Evolutionary conservation across 1,140 invertebrate species (phyloP).

Genomic region (Trichonephila inaurata): DNA sequence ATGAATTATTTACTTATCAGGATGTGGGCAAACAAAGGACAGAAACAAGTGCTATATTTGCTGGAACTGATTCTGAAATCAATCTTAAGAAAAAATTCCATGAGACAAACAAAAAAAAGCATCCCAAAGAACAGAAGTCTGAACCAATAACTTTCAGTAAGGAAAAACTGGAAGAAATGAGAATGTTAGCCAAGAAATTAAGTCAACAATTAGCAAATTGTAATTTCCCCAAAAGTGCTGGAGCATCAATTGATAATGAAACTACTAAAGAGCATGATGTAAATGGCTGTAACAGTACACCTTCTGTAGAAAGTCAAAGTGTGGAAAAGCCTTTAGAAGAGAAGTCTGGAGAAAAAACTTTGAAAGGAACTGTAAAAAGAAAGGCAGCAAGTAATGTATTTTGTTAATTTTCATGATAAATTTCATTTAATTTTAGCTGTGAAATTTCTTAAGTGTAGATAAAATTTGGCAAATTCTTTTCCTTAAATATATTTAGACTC

Average conservation of each 20-base stretch:
- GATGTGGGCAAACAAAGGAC: slow-evolving; percentile 82
- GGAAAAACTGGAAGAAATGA: slow-evolving; percentile 82
- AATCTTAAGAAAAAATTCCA: slow-evolving; percentile 78
- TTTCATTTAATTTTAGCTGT: too few relatives aligned
- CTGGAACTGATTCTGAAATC: slow-evolving; percentile 85
- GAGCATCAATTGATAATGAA: background rate
- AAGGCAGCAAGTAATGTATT: slow-evolving; percentile 38
- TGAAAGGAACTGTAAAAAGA: background rate
- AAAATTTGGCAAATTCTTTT: background rate
- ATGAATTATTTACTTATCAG: slow-evolving; percentile 92
- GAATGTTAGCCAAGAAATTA: slow-evolving; percentile 83
- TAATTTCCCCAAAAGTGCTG: background rate
- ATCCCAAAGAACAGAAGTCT: background rate
- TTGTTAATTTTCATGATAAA: background rate
- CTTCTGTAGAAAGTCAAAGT: background rate
- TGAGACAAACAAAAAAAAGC: background rate
- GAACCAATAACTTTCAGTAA: slow-evolving; percentile 65
- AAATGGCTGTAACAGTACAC: background rate
- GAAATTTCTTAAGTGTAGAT: too few relatives aligned
- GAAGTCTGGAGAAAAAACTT: background rate
- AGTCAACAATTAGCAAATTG: slow-evolving; percentile 78
- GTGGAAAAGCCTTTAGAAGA: background rate
- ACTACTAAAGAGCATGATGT: background rate
- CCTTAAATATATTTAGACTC: background rate
- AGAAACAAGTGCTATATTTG: slow-evolving; percentile 88